These are phyloP conservation scores for Eurystomus gularis DNA, from an alignment of 2,113 vertebrate genomes.

Conservation along the genomic window DNA sequence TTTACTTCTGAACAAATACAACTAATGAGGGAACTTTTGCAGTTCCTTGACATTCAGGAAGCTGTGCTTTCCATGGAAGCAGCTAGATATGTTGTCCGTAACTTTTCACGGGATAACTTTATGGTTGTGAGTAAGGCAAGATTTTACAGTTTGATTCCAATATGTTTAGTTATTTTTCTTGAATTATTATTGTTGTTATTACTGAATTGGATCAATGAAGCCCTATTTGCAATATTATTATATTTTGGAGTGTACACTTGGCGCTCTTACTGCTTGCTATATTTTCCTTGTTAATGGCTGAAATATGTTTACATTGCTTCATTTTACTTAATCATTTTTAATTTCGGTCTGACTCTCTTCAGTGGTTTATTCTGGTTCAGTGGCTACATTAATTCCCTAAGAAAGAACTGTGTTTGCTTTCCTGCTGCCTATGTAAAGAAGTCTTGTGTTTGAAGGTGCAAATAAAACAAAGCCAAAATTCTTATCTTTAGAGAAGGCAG, in stretches of 20 bases:
- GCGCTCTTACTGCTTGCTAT: not conserved
- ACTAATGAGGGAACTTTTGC: not conserved
- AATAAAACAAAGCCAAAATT: not conserved
- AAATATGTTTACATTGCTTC: not conserved
- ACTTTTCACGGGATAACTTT: not conserved
- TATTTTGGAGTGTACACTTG: fast-evolving
- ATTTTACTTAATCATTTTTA: not conserved
- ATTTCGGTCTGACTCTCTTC: not conserved
- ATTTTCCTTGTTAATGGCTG: not conserved
- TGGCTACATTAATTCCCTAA: not conserved
- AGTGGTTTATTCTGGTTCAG: not conserved
- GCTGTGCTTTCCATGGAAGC: not conserved
- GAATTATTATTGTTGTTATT: not conserved
- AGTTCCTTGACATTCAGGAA: not conserved
- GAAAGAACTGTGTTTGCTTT: not conserved
- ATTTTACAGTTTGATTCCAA: not conserved
- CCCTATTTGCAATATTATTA: not conserved
- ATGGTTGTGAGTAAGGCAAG: not conserved
- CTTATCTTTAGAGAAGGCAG: not conserved
- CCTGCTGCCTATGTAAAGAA: not conserved
- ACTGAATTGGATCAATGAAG: not conserved
- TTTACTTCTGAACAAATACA: not conserved
- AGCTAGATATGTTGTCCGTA: not conserved
- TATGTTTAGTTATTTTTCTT: not conserved
- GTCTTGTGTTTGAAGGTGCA: not conserved